Percentiles rank a stretch among this genome's conserved stretches.
These are phyloP conservation scores for Actinostola sp. DNA, from an alignment of 92 coral and sea anemone genomes.

Conservation along the genomic window DNA sequence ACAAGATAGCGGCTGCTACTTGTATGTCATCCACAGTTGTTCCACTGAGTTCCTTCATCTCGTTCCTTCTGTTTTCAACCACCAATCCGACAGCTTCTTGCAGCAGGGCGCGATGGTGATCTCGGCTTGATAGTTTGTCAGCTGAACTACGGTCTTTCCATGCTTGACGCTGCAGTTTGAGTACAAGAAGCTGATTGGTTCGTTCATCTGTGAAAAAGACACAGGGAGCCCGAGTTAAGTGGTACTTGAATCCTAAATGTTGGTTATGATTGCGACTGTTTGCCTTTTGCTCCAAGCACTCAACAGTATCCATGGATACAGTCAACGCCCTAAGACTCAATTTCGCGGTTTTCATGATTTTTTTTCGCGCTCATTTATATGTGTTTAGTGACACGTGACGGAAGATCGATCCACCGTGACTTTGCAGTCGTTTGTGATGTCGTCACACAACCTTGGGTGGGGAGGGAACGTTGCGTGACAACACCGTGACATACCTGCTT, in stretches of 20 bases:
- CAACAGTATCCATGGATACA: too few species aligned
- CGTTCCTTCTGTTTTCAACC: conserved; percentile 78
- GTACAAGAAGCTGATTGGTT: conserved; percentile 89
- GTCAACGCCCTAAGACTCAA: too few species aligned
- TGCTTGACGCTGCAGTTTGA: conserved; percentile 85
- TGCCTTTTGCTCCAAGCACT: too few species aligned
- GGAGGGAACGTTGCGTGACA: not conserved
- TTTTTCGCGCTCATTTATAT: too few species aligned
- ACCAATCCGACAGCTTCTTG: conserved; percentile 93
- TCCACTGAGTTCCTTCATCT: conserved; percentile 61
- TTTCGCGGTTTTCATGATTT: too few species aligned
- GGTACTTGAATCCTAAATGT: too few species aligned
- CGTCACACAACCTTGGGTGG: too few species aligned
- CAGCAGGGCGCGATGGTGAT: conserved; percentile 69
- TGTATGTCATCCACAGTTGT: conserved; percentile 68
- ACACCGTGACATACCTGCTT: conserved; percentile 56
- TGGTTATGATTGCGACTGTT: too few species aligned
- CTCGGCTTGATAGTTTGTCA: conserved; percentile 69
- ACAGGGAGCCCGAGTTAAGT: not conserved
- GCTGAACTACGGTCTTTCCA: conserved; percentile 89
- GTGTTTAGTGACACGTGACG: too few species aligned
- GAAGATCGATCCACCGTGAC: not conserved
- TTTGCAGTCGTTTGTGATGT: too few species aligned
- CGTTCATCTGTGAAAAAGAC: conserved; percentile 72
- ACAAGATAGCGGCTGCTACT: conserved; percentile 72